Base-by-base conservation (phyloP, 2,888 invertebrate species). In the Schrankia costaestrigalis region DNA sequence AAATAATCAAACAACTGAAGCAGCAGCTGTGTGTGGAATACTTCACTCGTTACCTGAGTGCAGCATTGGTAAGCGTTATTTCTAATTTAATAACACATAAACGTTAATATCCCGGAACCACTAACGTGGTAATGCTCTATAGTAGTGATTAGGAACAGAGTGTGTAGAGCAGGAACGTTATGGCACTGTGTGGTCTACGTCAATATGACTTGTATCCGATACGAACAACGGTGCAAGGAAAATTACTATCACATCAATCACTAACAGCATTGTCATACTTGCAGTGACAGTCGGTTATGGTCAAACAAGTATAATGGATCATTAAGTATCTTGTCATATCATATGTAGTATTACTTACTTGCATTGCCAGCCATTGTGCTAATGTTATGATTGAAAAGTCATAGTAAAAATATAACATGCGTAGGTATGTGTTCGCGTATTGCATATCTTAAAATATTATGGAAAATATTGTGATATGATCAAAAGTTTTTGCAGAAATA, bases 211-310 rank as follows among this genome's bases (percentile, higher is more conserved):
- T 67, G 85, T 84, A 86, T 85, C 73, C 63, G 81, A 86, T 85
- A 85, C 86, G 68, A 78, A 58, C 81, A 85, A 85, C 86, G 85
- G 86, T 85, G 65, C 65, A 61, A 58, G 60, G 64, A 56, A 77
- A 69, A 85, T 84, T 82, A 76, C 79, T 75, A 75, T 74, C 82
- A 44, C 80, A 83, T 85, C 83, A 81, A 83, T 85, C 83, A 81
- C 67, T 50, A 46, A 55, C 60, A 65, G 67, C 69, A 80, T 82
- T 84, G 84, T 82, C 80, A 77, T 78, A 71, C 66, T 65, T 60
- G 67, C 51, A 55, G 59, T 71, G 70, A 66, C 68, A 67, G 67
- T n/a, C n/a, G n/a, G n/a, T n/a, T n/a, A n/a, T n/a, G n/a, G n/a
- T 45, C 50, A 47, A 57, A 48, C 40, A 37, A 52, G 10, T 19